Evolutionary conservation across 2,888 invertebrate species (phyloP).

Genomic region (Drosophila atripex): DNA sequence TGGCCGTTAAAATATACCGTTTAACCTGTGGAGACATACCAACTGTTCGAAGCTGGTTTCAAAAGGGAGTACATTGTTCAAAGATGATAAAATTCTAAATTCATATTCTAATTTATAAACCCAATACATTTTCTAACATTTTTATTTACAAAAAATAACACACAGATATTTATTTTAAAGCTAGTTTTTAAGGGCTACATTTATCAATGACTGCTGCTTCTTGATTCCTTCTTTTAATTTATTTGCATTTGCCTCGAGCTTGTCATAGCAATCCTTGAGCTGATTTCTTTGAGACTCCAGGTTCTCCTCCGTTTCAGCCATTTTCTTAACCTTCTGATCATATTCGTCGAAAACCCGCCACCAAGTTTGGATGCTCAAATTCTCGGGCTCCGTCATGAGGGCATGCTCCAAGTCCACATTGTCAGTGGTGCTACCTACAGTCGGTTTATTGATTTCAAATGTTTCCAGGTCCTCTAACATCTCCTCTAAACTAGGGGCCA

Average conservation of each 20-base stretch:
- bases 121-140: neutral
- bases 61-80: neutral
- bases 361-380: slow-evolving; percentile 72
- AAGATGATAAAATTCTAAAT: neutral
- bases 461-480: slow-evolving; percentile 81
- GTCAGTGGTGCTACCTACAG: slow-evolving; percentile 4
- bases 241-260: slow-evolving; percentile 75
- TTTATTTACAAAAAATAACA: neutral
- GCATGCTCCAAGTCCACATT: slow-evolving; percentile 45
- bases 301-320: slow-evolving; percentile 69
- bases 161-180: neutral
- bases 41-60: neutral
- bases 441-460: slow-evolving; percentile 68
- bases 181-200: slow-evolving; percentile 49
- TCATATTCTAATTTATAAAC: no score
- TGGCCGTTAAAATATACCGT: slow-evolving; percentile 15
- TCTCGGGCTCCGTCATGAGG: slow-evolving; percentile 56
- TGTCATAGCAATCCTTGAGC: slow-evolving; percentile 68
- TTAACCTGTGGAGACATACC: slow-evolving; percentile 1
- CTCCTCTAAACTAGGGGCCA: slow-evolving; percentile 76
- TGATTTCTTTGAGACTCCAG: slow-evolving; percentile 72
- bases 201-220: slow-evolving; percentile 60
- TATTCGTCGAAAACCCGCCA: slow-evolving; percentile 82
- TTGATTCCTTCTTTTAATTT: slow-evolving; percentile 72
- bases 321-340: slow-evolving; percentile 76